phyloP scores from a whole-genome alignment of 2,113 vertebrate genomes.

The Toxotes jaculatrix region DNA sequence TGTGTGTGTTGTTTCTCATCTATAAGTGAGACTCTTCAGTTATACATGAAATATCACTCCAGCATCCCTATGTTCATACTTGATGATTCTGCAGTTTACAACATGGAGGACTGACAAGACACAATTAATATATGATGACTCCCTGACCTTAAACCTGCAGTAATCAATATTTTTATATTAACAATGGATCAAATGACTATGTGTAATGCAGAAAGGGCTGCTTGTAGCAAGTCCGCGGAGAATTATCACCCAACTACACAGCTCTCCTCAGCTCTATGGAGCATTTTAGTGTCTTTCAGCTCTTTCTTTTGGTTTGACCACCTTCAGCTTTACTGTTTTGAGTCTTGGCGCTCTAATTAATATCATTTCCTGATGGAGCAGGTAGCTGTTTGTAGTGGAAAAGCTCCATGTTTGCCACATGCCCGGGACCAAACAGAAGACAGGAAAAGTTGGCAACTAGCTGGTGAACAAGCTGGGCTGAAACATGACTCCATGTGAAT shows the following conservation, averaged over 20 bases:
- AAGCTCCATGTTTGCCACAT: too few relatives aligned
- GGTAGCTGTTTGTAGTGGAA: too few relatives aligned
- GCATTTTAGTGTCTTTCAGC: not conserved
- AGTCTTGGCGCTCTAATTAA: not conserved
- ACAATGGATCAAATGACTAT: not conserved
- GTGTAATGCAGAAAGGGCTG: not conserved
- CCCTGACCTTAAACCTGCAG: not conserved
- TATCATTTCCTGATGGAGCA: not conserved
- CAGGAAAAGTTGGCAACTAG: too few relatives aligned
- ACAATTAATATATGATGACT: not conserved
- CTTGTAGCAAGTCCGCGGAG: not conserved
- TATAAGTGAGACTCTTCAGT: not conserved
- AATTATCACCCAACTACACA: not conserved
- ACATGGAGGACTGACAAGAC: not conserved
- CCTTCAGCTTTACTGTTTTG: not conserved
- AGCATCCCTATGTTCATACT: not conserved
- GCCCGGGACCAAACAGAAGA: too few relatives aligned
- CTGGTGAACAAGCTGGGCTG: too few relatives aligned
- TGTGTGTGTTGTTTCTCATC: too few relatives aligned
- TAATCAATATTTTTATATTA: not conserved
- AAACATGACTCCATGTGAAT: too few relatives aligned
- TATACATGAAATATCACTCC: not conserved
- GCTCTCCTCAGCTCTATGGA: too few relatives aligned
- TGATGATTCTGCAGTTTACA: not conserved
- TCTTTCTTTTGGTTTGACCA: not conserved